A percentile compares a stretch with the other conserved stretches of the same genome.
Evolutionary conservation across 2,797 vertebrate genomes (phyloP).

Genomic region (Phrynocephalus guinanensis): DNA sequence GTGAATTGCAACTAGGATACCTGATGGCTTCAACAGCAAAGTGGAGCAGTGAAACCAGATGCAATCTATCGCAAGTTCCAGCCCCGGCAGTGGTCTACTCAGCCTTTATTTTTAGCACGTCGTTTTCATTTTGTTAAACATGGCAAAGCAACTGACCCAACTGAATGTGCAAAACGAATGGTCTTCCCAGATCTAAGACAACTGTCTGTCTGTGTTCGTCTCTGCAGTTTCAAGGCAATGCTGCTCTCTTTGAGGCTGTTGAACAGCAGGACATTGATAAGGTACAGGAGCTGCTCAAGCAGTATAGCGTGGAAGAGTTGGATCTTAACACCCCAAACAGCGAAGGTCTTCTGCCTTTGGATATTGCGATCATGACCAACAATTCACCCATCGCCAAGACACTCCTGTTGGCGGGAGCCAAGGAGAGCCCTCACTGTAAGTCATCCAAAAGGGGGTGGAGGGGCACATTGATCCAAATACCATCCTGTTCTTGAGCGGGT

Average conservation of each 20-base stretch:
- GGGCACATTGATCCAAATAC: background rate
- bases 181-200: accelerated
- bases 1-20: background rate
- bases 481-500: background rate
- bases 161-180: background rate
- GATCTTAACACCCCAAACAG: conserved; percentile 95
- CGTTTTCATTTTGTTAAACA: background rate
- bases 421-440: conserved; percentile 95
- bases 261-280: conserved; percentile 91
- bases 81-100: no score
- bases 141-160: background rate
- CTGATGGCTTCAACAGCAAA: background rate
- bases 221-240: conserved; percentile 87
- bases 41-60: no score
- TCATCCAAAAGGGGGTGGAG: conserved; percentile 26
- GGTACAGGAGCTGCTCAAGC: conserved; percentile 88
- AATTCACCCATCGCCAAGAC: conserved; percentile 90
- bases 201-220: background rate
- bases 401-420: conserved; percentile 87
- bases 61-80: no score
- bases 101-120: background rate
- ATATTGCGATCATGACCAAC: conserved; percentile 95
- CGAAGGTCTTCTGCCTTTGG: conserved; percentile 91
- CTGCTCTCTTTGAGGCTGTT: conserved; percentile 90
- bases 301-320: conserved; percentile 91